phyloP scores from a whole-genome alignment of 2,888 invertebrate species.

The Dendrolimus houi region DNA sequence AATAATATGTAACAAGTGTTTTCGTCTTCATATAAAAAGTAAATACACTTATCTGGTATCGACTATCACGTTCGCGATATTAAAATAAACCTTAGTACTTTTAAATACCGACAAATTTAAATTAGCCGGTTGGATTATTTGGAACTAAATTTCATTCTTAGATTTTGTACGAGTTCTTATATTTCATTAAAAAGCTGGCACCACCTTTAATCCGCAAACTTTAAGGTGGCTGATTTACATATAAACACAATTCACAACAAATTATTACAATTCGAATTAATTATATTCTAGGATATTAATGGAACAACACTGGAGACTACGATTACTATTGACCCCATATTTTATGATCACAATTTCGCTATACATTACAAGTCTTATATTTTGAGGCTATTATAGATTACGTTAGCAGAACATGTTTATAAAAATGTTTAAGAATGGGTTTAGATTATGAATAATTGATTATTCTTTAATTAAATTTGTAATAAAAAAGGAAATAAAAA shows the following conservation, averaged over 20 bases:
- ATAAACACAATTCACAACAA: constrained; percentile 29
- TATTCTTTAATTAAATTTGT: too few species aligned
- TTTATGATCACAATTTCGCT: constrained; percentile 7
- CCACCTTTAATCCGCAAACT: constrained; percentile 8
- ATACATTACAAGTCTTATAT: constrained; percentile 17
- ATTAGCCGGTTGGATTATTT: neutral
- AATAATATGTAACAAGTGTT: constrained; percentile 65
- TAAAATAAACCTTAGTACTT: constrained; percentile 18
- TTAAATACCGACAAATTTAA: constrained; percentile 8
- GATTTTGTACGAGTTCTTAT: too few species aligned
- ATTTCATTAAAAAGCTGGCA: too few species aligned
- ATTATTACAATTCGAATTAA: constrained; percentile 29
- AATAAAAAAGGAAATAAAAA: too few species aligned
- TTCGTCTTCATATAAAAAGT: constrained; percentile 36
- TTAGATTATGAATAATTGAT: neutral
- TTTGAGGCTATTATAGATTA: constrained; percentile 1
- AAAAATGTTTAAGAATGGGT: constrained; percentile 11
- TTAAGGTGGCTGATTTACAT: constrained; percentile 5
- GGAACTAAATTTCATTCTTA: neutral
- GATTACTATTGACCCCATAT: neutral
- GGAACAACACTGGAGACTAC: constrained; percentile 4
- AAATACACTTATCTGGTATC: constrained; percentile 53
- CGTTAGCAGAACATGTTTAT: neutral
- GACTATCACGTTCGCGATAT: constrained; percentile 29
- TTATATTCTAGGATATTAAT: constrained; percentile 19